These are phyloP conservation scores for Orthosia cruda DNA, from an alignment of 2,888 invertebrate species.

Conservation along the genomic window DNA sequence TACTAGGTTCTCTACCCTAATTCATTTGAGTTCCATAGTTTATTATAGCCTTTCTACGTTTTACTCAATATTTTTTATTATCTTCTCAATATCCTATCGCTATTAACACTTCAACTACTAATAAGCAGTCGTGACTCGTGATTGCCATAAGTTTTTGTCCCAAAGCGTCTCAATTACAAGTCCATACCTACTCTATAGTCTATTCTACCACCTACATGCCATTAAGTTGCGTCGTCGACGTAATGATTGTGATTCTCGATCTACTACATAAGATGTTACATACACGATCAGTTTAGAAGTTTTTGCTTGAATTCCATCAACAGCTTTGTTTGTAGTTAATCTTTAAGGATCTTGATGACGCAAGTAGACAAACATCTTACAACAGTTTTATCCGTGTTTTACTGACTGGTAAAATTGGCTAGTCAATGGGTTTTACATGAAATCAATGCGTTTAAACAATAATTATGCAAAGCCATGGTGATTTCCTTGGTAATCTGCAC, in stretches of 20 bases:
- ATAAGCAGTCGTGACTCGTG: conserved; percentile 13
- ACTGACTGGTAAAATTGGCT: not conserved
- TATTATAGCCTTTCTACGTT: not conserved
- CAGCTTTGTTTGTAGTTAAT: conserved; percentile 13
- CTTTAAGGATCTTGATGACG: conserved; percentile 26
- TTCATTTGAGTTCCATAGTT: not conserved
- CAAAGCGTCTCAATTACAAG: conserved; percentile 43
- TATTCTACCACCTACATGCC: conserved; percentile 38
- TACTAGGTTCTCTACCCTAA: not conserved
- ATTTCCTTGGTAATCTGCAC: conserved; percentile 20
- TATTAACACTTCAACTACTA: conserved; percentile 7
- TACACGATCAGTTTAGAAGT: conserved; percentile 16
- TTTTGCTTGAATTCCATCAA: conserved; percentile 52
- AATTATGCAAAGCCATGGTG: conserved; percentile 20
- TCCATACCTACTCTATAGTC: not conserved
- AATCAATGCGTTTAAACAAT: not conserved
- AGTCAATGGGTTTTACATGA: conserved; percentile 19
- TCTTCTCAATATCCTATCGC: not conserved
- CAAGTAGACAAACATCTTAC: not conserved
- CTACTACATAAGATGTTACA: conserved; percentile 44
- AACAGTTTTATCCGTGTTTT: conserved; percentile 2
- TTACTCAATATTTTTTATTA: not conserved
- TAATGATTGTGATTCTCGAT: conserved; percentile 45
- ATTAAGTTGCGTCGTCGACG: conserved; percentile 20
- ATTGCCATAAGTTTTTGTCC: conserved; percentile 42